phyloP scores from a whole-genome alignment of 2,888 invertebrate genomes.

The Agonopterix arenella region DNA sequence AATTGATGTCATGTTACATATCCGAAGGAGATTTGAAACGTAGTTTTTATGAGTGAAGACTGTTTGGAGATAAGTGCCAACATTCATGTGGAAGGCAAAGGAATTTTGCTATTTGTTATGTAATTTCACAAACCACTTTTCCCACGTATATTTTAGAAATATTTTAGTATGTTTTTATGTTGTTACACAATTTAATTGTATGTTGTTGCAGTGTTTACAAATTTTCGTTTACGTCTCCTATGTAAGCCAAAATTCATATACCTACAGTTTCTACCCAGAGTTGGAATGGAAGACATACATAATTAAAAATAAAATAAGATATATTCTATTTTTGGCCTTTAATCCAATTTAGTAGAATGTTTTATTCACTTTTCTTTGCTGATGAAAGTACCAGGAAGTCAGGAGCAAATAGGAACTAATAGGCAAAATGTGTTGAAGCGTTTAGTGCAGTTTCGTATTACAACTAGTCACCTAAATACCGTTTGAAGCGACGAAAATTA shows the following conservation, averaged over 20 bases:
- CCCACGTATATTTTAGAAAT: no score
- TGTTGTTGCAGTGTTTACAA: no score
- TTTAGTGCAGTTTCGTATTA: slow-evolving; percentile 27
- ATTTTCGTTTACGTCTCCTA: no score
- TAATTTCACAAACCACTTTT: no score
- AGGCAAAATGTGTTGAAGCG: slow-evolving; percentile 17
- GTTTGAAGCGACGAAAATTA: slow-evolving; percentile 23
- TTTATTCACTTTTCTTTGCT: not conserved
- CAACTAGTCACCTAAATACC: slow-evolving; percentile 19
- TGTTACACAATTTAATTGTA: no score
- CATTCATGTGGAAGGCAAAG: not conserved
- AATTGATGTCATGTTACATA: slow-evolving; percentile 15
- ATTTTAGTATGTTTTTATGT: no score
- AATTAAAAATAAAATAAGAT: no score
- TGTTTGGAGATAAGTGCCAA: not conserved
- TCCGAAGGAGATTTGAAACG: slow-evolving; percentile 7
- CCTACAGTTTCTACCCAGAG: no score
- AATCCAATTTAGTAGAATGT: no score
- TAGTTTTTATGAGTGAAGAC: not conserved
- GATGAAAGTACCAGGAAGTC: slow-evolving; percentile 22
- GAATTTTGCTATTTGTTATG: not conserved
- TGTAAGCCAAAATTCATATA: no score
- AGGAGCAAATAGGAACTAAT: slow-evolving; percentile 25
- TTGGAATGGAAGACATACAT: no score
- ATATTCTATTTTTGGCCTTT: no score